Evolutionary conservation across 2,888 invertebrate species (phyloP), one percentile per base, ranked within the genome.

Genomic region (Agonopterix subpropinquella): DNA sequence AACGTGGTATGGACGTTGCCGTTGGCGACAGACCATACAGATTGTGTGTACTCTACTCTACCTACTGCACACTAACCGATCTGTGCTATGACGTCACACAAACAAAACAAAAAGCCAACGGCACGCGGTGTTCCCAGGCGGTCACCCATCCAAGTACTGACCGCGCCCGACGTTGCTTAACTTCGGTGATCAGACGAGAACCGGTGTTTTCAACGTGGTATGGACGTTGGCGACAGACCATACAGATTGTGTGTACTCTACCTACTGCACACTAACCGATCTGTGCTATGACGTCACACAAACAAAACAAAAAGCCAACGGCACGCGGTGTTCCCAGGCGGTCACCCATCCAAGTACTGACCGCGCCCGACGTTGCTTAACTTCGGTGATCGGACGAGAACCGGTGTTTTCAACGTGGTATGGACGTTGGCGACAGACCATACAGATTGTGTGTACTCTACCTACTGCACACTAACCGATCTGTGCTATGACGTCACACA

Each of bases 321-420:
- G 57, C 66, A 67, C 66, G 66, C 53, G 63, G 73, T 73, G 74
- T 75, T 75, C 73, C 72, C 74, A 65, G 62, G 64, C 63, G 67
- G 67, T 67, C 67, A 68, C 69, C 69, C 70, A 69, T 73, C 77
- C 76, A 78, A 69, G 73, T 76, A 78, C 75, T 75, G 68, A 73
- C 66, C 71, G 64, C 73, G 73, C 70, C 72, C 70, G 69, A 71
- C 62, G 73, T 70, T 71, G 71, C 69, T 80, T 80, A 74, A 80
- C 79, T 81, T 80, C 79, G 79, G 80, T 80, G 80, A 80, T 80
- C 80, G 77, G 80, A 80, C 80, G 80, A 81, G 80, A 81, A 81
- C 80, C 80, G 80, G 80, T 80, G 77, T 75, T 55, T 80, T 80
- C 79, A 80, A 75, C 73, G 67, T 76, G 70, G 75, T 76, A 76